phyloP scores from a whole-genome alignment of 2,113 vertebrate genomes.

The Bos indicus region DNA sequence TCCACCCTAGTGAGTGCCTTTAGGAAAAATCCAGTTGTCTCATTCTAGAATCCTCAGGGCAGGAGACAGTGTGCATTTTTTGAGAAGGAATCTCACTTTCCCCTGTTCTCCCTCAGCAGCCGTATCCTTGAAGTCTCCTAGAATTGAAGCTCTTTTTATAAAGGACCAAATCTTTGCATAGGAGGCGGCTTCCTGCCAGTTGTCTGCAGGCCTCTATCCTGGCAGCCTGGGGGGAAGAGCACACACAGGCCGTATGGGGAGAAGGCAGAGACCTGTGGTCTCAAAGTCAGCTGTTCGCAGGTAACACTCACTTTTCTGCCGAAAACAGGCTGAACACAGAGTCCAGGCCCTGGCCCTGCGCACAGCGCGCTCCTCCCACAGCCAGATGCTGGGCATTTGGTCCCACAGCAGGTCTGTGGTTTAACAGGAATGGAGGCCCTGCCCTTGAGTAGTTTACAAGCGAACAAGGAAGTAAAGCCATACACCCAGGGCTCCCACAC shows the following conservation, averaged over 20 bases:
- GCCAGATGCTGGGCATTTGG: not conserved
- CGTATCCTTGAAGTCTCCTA: constrained; percentile 48
- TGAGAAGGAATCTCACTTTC: not conserved
- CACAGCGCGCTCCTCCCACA: too few relatives aligned
- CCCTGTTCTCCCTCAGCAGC: constrained; percentile 9
- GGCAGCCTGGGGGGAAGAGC: too few relatives aligned
- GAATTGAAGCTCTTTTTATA: constrained; percentile 23
- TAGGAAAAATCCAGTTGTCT: not conserved
- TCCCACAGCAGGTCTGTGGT: rapidly evolving
- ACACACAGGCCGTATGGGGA: too few relatives aligned
- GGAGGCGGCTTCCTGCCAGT: constrained; percentile 26
- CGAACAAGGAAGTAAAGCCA: not conserved
- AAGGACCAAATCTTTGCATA: not conserved
- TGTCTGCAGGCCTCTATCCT: not conserved
- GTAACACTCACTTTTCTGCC: not conserved
- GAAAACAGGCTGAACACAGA: not conserved
- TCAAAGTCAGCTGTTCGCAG: not conserved
- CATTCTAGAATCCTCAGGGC: not conserved
- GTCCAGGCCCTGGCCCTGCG: not conserved
- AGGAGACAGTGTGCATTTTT: not conserved
- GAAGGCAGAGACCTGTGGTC: not conserved
- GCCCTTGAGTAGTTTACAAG: not conserved
- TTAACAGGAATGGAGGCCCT: not conserved
- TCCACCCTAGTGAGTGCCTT: not conserved
- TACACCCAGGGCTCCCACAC: not conserved